Evolutionary conservation across 1,140 invertebrate species (phyloP).

Genomic region (Gonioctena quinquepunctata): DNA sequence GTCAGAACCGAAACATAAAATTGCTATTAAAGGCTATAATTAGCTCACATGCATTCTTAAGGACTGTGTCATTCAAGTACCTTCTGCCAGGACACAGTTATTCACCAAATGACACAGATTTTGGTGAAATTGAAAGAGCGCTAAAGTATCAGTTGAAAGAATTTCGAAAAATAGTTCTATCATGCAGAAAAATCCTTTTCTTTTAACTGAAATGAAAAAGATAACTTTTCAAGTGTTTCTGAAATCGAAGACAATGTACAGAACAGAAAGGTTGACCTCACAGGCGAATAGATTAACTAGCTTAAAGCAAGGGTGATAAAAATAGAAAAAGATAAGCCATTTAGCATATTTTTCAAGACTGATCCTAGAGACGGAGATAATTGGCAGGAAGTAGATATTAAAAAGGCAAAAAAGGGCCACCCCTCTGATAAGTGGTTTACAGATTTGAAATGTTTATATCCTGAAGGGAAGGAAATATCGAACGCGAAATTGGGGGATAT

Average conservation of each 20-base stretch:
- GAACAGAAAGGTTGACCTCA: slow-evolving; percentile 22
- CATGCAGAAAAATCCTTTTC: slow-evolving; percentile 33
- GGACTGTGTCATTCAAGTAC: slow-evolving; percentile 45
- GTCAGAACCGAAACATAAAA: slow-evolving; percentile 54
- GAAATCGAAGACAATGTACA: slow-evolving; percentile 22
- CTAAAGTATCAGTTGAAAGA: slow-evolving; percentile 45
- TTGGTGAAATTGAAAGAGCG: slow-evolving; percentile 44
- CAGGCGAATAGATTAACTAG: slow-evolving; percentile 24
- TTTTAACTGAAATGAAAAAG: neutral
- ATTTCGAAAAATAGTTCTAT: slow-evolving; percentile 43
- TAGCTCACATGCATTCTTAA: slow-evolving; percentile 31
- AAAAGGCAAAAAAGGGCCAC: neutral
- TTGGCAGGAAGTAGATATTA: neutral
- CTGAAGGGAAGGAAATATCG: neutral
- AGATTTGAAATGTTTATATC: slow-evolving; percentile 1
- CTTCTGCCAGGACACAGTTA: slow-evolving; percentile 50
- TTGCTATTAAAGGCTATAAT: slow-evolving; percentile 46
- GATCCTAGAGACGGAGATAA: neutral
- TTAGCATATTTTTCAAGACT: slow-evolving; percentile 9
- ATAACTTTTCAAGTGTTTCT: slow-evolving; percentile 6
- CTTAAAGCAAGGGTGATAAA: slow-evolving; percentile 20
- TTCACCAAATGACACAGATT: slow-evolving; percentile 52
- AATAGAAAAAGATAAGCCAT: slow-evolving; percentile 21
- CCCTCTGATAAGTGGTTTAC: neutral
- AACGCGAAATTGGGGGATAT: neutral